Percentiles rank a stretch among this genome's conserved stretches.
Evolutionary conservation across 2,888 invertebrate genomes (phyloP).

Genomic region (Agriopis aurantiaria): DNA sequence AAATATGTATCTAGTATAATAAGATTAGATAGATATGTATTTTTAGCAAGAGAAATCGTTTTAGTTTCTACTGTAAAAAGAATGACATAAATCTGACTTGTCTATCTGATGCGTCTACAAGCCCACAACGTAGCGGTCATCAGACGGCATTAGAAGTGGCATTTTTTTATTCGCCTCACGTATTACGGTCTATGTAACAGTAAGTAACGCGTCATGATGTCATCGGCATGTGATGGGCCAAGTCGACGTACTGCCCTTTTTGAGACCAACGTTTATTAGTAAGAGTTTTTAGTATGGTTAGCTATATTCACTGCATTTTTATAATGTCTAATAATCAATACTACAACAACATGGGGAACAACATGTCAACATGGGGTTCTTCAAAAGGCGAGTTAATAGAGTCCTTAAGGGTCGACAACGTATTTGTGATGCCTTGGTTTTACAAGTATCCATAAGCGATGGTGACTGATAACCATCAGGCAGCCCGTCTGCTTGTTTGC

Average conservation of each 20-base stretch:
- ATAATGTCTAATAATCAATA: too few relatives aligned
- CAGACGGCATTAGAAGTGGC: slow-evolving; percentile 48
- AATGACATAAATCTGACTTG: slow-evolving; percentile 23
- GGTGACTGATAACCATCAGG: too few relatives aligned
- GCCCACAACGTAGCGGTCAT: slow-evolving; percentile 38
- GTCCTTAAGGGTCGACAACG: too few relatives aligned
- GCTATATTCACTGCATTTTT: background rate
- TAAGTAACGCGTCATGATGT: slow-evolving; percentile 78
- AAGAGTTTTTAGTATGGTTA: too few relatives aligned
- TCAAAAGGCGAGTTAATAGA: too few relatives aligned
- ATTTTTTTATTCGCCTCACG: slow-evolving; percentile 72
- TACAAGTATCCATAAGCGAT: too few relatives aligned
- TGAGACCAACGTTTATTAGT: slow-evolving; percentile 58
- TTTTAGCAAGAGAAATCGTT: background rate
- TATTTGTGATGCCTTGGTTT: too few relatives aligned
- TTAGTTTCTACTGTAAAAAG: background rate
- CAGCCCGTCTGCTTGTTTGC: too few relatives aligned
- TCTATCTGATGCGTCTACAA: slow-evolving; percentile 9
- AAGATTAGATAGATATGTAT: too few relatives aligned
- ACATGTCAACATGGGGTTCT: too few relatives aligned
- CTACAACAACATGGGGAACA: too few relatives aligned
- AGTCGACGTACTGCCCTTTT: slow-evolving; percentile 60
- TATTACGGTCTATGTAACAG: slow-evolving; percentile 73
- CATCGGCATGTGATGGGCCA: slow-evolving; percentile 77
- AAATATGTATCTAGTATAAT: too few relatives aligned